These are phyloP conservation scores for Cryptosula pallasiana DNA, from an alignment of 2,888 invertebrate genomes.

Conservation along the genomic window DNA sequence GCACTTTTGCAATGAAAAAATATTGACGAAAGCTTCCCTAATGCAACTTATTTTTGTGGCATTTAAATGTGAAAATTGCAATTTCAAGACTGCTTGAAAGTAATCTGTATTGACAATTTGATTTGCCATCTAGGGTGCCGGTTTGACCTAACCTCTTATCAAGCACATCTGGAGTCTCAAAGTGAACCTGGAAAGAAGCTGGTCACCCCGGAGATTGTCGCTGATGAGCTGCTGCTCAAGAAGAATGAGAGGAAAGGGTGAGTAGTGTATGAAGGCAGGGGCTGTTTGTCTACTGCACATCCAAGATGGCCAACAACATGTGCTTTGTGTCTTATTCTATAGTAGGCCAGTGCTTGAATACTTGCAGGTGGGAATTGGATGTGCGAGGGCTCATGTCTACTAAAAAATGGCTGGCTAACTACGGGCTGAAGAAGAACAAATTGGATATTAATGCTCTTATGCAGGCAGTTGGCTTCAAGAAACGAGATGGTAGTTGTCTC, in stretches of 20 bases:
- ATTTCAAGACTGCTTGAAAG: too few species aligned
- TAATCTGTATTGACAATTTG: too few species aligned
- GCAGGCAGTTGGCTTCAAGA: slow-evolving; percentile 48
- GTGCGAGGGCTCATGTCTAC: slow-evolving; percentile 42
- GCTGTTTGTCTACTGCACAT: too few species aligned
- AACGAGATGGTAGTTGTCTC: slow-evolving; percentile 42
- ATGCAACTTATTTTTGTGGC: too few species aligned
- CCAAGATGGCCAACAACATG: too few species aligned
- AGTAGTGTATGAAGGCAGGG: not conserved
- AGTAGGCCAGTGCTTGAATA: too few species aligned
- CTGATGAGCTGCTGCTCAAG: slow-evolving; percentile 15
- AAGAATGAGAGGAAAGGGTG: slow-evolving; percentile 17
- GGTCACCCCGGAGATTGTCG: slow-evolving; percentile 12
- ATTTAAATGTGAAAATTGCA: too few species aligned
- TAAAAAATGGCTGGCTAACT: slow-evolving; percentile 47
- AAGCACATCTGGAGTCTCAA: slow-evolving; percentile 14
- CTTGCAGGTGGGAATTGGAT: slow-evolving; percentile 44
- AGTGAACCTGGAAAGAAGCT: slow-evolving; percentile 18
- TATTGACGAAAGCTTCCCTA: too few species aligned
- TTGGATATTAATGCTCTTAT: slow-evolving; percentile 43
- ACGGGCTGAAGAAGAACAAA: slow-evolving; percentile 46
- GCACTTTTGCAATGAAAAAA: too few species aligned
- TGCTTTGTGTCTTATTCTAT: too few species aligned
- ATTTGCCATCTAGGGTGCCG: slow-evolving; percentile 11
- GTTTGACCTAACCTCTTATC: slow-evolving; percentile 19